Base-by-base conservation (phyloP, 2,888 invertebrate species). In the Pachymerium ferrugineum region DNA sequence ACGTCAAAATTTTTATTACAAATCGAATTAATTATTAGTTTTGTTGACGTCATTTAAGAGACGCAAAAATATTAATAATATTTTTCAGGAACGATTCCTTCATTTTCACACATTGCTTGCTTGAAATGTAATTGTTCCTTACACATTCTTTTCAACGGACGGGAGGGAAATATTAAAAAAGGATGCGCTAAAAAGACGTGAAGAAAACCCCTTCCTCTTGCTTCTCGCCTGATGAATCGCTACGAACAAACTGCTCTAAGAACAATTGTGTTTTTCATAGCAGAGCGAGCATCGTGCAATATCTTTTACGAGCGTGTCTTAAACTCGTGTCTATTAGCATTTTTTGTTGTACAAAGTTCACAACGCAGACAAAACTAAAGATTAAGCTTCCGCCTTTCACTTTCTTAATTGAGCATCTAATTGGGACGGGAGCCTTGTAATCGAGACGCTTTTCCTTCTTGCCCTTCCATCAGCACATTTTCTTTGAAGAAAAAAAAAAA, bases 221-320 rank as follows among this genome's bases (percentile, higher is more conserved):
- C 42, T 42, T 42, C 42, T 42, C 42, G 42, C 42, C 42, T 42
- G 42, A 42, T 42, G 42, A 42, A 42, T 42, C 42, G 42, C 42
- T 42, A 14, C 42, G 42, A 42, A 42, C 42, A 42, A 42, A 42
- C 42, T 42, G 42, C 42, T 42, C 42, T 16, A 42, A 42, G 42
- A 42, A 42, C 42, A 42, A 42, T 42, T 42, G 42, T 42, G 42
- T 42, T 42, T 42, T 42, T 42, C 42, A 42, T 42, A 42, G 42
- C 42, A 42, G 42, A 42, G 42, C 42, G 42, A 42, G 42, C 42
- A 42, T 42, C 42, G 42, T 42, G 42, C 42, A 42, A 42, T 42
- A 42, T 42, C 42, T 42, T 42, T 42, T 42, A 42, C 16, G 42
- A 42, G 42, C 42, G 42, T 42, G 42, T 42, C 42, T 42, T 42